Base-by-base conservation (phyloP, 2,113 vertebrate genomes). In the Corythaixoides concolor region DNA sequence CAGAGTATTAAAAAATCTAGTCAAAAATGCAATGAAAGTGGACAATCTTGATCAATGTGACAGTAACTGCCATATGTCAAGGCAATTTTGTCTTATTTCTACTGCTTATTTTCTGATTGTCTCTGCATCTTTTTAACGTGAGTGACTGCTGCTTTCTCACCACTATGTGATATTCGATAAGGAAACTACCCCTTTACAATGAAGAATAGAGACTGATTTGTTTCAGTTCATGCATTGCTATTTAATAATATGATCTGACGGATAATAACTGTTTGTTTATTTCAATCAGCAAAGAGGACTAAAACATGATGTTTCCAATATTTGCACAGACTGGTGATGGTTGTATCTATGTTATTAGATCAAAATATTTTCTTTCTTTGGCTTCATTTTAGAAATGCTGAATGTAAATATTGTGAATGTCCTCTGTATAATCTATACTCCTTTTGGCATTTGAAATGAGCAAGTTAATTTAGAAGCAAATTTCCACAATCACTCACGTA, bases 281-380 rank as follows among this genome's bases (percentile, higher is more conserved):
- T 93, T 93, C 78, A 75, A 13, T 87, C 85, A 94, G 32, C 26
- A 89, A 28, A 85, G 52, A 77, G 5, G 28, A 68, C 64, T 62
- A 85, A 84, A 7, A 26, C 8, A 3, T 74, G 28, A 55, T 70
- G 60, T 91, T 89, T 78, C 47, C 62, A 89, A 33, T 89, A 72
- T 81, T 94, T 93, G 69, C 67, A 72, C 77, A 93, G 73, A 35
- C 26, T 78, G 35, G 5, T 78, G 43, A 72, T 84, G 89, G 95
- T 94, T 79, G 73, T 95, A 91, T 95, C 91, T 93, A 17, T 85
- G 56, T 91, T 89, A 95, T 89, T 92, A 87, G 69, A 91, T 75
- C 62, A 89, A 89, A 53, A 72, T 76, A 43, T 91, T 89, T 94
- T 91, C 68, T 69, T 78, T 78, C 47, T 78, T 78, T 47, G 32